Evolutionary conservation across 2,888 invertebrate genomes (phyloP).

Genomic region (Ecdyonurus torrentis): DNA sequence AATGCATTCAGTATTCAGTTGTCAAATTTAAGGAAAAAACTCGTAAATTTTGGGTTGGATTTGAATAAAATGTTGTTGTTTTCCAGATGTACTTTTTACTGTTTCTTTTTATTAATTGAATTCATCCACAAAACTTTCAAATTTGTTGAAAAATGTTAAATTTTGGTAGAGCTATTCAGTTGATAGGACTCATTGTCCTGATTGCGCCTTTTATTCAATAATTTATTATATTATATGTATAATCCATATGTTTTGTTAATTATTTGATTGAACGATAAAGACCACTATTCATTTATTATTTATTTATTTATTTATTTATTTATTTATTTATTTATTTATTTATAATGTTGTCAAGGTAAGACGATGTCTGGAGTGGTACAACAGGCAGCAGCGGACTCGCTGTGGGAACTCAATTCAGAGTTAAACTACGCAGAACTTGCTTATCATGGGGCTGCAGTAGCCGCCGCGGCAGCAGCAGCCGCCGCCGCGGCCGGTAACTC

Average conservation of each 20-base stretch:
- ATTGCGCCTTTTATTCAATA: too few relatives aligned
- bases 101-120: neutral
- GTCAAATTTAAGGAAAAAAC: too few relatives aligned
- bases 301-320: neutral
- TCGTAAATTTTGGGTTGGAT: too few relatives aligned
- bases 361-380: neutral
- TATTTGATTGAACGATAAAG: too few relatives aligned
- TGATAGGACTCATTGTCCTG: too few relatives aligned
- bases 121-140: neutral
- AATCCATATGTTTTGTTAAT: neutral
- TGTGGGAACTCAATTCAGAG: slow-evolving; percentile 1
- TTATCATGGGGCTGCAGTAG: neutral
- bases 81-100: neutral
- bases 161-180: neutral
- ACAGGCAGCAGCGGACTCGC: neutral
- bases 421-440: neutral
- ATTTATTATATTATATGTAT: neutral
- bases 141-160: neutral
- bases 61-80: too few relatives aligned
- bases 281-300: neutral
- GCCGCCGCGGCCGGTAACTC: neutral
- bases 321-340: neutral
- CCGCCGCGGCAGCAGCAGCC: neutral
- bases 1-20: too few relatives aligned
- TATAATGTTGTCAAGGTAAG: too few relatives aligned